Evolutionary conservation across 2,888 invertebrate genomes (phyloP).

Genomic region (Acleris cristana): DNA sequence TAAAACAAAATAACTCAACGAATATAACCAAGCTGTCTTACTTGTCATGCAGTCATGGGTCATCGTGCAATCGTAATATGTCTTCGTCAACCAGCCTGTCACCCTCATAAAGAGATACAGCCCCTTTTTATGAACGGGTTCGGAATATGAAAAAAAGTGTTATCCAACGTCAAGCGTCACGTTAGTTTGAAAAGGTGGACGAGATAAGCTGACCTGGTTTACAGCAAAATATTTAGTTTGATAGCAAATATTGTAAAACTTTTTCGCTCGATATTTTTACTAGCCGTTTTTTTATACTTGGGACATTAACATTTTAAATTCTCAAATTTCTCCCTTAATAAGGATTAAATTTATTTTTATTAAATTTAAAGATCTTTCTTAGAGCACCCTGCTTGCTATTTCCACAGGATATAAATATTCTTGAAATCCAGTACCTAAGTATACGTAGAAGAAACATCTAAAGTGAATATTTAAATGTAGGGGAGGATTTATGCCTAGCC

Average conservation of each 20-base stretch:
- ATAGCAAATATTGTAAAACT: not conserved
- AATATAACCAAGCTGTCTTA: not conserved
- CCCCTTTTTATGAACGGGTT: conserved; percentile 48
- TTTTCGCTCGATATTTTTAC: not conserved
- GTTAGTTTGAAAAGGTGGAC: conserved; percentile 7
- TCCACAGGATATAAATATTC: too few relatives aligned
- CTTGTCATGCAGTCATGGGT: conserved; percentile 43
- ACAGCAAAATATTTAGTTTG: not conserved
- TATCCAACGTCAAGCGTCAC: conserved; percentile 16
- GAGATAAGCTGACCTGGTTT: conserved; percentile 5
- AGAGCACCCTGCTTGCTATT: too few relatives aligned
- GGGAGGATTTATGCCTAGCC: too few relatives aligned
- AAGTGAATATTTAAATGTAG: too few relatives aligned
- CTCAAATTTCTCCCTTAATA: too few relatives aligned
- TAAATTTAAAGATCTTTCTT: too few relatives aligned
- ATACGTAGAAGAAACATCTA: too few relatives aligned
- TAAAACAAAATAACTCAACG: not conserved
- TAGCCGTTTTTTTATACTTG: not conserved
- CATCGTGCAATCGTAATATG: conserved; percentile 53
- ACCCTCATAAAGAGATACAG: conserved; percentile 62
- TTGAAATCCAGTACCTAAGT: too few relatives aligned
- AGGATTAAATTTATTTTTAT: too few relatives aligned
- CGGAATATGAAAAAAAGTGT: conserved; percentile 39
- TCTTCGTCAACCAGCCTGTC: conserved; percentile 63
- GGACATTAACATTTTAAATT: not conserved